Conservation (phyloP, 2,888 invertebrate species). For the Leptopilina syphax region DNA sequence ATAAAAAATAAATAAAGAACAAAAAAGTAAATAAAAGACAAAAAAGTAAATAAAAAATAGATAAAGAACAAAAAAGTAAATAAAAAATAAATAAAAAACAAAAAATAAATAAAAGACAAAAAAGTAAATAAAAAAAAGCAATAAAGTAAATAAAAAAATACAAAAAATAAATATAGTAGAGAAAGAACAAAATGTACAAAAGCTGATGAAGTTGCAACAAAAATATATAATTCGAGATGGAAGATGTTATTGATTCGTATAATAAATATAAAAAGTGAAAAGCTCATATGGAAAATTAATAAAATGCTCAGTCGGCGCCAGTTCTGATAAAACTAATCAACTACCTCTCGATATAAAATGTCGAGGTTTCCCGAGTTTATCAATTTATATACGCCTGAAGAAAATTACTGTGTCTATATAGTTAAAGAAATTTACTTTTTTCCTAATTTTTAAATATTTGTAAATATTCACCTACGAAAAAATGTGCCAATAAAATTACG, state of each 20-base stretch:
- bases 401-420: background rate
- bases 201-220: slow-evolving; percentile 12
- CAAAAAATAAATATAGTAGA: background rate
- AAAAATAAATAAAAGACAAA: no score
- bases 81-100: no score
- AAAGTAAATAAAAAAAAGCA: no score
- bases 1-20: no score
- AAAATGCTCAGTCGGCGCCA: slow-evolving; percentile 69
- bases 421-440: no score
- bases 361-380: slow-evolving; percentile 15
- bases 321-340: slow-evolving; percentile 68
- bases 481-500: no score
- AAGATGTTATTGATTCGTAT: slow-evolving; percentile 33
- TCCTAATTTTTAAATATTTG: no score
- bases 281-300: slow-evolving; percentile 65
- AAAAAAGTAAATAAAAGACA: no score
- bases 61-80: no score
- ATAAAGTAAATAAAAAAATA: background rate
- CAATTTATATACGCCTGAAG: background rate
- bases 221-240: background rate
- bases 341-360: slow-evolving; percentile 53
- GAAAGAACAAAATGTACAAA: background rate
- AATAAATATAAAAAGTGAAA: slow-evolving; percentile 47
- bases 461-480: no score
- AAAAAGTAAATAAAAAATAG: no score